Evolutionary conservation across 1,140 invertebrate genomes (phyloP).

Genomic region (Calephelis virginiensis): DNA sequence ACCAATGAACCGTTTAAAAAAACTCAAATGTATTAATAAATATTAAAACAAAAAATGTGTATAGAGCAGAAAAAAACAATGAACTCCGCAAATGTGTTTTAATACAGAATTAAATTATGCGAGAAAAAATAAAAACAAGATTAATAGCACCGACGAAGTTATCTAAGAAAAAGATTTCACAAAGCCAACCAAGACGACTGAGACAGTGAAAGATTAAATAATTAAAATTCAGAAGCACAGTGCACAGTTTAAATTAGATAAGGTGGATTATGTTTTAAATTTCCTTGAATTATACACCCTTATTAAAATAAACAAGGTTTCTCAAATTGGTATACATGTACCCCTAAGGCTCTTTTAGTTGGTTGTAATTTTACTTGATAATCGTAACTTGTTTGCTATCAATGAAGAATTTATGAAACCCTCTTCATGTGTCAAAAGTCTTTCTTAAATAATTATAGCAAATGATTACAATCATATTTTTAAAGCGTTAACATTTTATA

Average conservation of each 20-base stretch:
- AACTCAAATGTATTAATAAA: too few relatives aligned
- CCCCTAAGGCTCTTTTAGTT: neutral
- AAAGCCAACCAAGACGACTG: neutral
- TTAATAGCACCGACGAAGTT: neutral
- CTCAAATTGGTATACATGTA: too few relatives aligned
- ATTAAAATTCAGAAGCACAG: constrained; percentile 8
- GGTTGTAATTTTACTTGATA: neutral
- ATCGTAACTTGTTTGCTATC: neutral
- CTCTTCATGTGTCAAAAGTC: too few relatives aligned
- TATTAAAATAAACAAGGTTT: too few relatives aligned
- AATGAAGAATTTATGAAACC: too few relatives aligned
- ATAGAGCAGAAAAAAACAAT: too few relatives aligned
- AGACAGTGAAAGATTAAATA: constrained; percentile 13
- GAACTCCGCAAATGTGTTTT: neutral
- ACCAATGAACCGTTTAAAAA: too few relatives aligned
- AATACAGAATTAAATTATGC: neutral
- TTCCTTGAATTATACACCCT: neutral
- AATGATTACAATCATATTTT: too few relatives aligned
- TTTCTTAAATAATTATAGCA: too few relatives aligned
- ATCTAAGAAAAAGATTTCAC: neutral
- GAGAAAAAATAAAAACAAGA: neutral
- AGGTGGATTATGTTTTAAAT: neutral
- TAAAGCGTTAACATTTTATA: too few relatives aligned
- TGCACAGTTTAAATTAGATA: constrained; percentile 2
- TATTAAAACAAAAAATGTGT: too few relatives aligned